These are phyloP conservation scores for Pasiphila rectangulata DNA, from an alignment of 2,888 invertebrate genomes.

Conservation along the genomic window DNA sequence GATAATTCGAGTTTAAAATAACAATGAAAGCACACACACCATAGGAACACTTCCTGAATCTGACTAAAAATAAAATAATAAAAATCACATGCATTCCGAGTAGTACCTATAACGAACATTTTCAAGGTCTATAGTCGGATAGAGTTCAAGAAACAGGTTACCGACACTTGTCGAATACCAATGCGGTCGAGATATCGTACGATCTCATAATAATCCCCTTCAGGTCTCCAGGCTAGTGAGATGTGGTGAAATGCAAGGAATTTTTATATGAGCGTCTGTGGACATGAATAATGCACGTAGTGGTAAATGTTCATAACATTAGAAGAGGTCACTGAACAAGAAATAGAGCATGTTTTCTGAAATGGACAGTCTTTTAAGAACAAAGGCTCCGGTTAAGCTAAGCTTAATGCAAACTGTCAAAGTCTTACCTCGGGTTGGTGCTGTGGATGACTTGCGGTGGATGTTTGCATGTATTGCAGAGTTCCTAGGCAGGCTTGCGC, in stretches of 20 bases:
- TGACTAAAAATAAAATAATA: background rate
- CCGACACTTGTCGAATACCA: conserved; percentile 41
- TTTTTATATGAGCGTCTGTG: conserved; percentile 57
- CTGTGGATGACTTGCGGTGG: too few species aligned
- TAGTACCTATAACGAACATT: conserved; percentile 25
- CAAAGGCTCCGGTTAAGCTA: too few species aligned
- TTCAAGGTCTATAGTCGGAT: conserved; percentile 37
- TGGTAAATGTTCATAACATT: conserved; percentile 21
- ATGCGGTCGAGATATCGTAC: conserved; percentile 36
- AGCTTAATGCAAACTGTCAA: too few species aligned
- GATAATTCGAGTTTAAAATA: background rate
- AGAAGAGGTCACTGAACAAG: conserved; percentile 14
- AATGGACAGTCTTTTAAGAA: too few species aligned
- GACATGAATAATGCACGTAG: conserved; percentile 68
- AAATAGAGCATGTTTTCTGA: too few species aligned
- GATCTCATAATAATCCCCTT: conserved; percentile 45
- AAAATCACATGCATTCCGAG: conserved; percentile 8
- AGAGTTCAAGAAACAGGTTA: conserved; percentile 41
- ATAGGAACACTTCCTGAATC: background rate
- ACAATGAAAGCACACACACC: too few species aligned
- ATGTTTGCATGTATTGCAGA: too few species aligned
- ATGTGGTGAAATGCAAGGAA: conserved; percentile 55
- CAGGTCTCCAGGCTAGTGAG: conserved; percentile 42
- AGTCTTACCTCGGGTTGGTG: too few species aligned
- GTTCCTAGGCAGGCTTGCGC: too few species aligned